Evolutionary conservation across 2,113 vertebrate species (phyloP).

Genomic region (Grallaria varia): DNA sequence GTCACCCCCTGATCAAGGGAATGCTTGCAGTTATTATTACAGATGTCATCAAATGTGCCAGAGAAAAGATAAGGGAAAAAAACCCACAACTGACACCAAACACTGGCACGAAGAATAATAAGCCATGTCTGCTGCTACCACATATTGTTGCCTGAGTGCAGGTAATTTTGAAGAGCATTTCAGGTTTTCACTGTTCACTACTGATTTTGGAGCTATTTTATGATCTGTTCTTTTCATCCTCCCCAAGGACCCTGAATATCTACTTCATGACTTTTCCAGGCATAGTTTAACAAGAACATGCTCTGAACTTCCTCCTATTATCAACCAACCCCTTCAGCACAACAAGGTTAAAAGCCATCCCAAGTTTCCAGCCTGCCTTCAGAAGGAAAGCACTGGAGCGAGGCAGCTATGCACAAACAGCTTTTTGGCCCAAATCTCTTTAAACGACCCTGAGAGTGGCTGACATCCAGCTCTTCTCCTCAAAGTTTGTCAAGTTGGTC

Average conservation of each 20-base stretch:
- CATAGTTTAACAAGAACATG: fast-evolving
- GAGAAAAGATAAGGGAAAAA: background rate
- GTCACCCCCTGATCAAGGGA: background rate
- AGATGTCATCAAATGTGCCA: background rate
- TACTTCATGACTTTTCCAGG: background rate
- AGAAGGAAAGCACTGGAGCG: background rate
- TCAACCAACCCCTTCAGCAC: background rate
- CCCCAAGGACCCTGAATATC: background rate
- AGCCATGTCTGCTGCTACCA: background rate
- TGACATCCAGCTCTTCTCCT: background rate
- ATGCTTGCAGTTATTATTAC: background rate
- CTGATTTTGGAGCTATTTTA: background rate
- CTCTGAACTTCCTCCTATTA: background rate
- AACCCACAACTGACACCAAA: background rate
- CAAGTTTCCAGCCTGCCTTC: background rate
- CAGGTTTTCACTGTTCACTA: background rate
- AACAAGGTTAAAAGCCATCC: background rate
- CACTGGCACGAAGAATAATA: background rate
- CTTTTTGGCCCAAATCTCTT: background rate
- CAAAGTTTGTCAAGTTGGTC: background rate
- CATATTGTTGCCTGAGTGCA: background rate
- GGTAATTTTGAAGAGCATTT: background rate
- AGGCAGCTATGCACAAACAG: background rate
- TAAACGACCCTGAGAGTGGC: background rate
- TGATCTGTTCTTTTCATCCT: background rate